Conservation (phyloP, 2,797 vertebrate genomes). For the Dendrocincla tyrannina region DNA sequence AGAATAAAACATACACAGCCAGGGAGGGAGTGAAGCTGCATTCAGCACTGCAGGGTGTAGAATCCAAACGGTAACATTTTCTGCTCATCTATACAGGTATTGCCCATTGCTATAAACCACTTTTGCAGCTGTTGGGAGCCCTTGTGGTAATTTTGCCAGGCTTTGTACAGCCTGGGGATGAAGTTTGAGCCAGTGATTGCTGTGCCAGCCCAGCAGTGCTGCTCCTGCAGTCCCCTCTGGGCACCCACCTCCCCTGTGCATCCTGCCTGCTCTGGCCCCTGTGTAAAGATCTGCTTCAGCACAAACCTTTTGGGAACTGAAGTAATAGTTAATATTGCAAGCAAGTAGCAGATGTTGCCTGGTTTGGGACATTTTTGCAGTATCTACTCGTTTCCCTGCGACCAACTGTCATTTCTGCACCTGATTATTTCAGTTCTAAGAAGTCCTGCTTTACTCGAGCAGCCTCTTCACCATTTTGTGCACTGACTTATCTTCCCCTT, state of each 20-base stretch:
- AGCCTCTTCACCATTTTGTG: not conserved
- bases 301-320: not conserved
- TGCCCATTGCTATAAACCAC: accelerated
- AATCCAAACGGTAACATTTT: not conserved
- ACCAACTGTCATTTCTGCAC: not conserved
- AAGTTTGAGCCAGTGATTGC: not conserved
- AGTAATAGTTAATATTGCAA: not conserved
- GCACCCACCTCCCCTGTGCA: not conserved
- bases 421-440: not conserved
- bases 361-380: not conserved
- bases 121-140: not conserved
- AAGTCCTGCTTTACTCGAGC: not conserved
- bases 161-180: not conserved
- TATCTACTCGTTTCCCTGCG: not conserved
- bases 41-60: not conserved
- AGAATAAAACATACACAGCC: too few relatives aligned
- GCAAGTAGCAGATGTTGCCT: not conserved
- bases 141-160: accelerated
- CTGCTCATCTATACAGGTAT: not conserved
- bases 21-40: not conserved
- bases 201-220: not conserved
- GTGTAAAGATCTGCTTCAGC: not conserved
- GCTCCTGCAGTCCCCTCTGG: not conserved
- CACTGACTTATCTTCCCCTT: constrained; percentile 5
- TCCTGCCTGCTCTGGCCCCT: not conserved